phyloP scores from a whole-genome alignment of 2,797 vertebrate genomes.

The Glossophaga mutica region DNA sequence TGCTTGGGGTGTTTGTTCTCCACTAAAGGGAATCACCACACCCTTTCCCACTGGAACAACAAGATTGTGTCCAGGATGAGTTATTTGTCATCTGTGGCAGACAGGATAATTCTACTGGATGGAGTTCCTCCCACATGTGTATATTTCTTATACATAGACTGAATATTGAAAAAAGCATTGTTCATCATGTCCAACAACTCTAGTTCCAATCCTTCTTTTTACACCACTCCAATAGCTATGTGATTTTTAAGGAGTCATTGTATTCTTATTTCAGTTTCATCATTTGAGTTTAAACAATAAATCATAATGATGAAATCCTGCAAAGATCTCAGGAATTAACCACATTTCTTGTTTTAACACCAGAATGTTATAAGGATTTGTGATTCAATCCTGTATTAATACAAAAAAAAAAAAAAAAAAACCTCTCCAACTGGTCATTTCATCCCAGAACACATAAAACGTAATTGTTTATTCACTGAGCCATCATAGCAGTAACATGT shows the following conservation, averaged over 20 bases:
- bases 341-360: constrained; percentile 23
- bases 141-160: neutral
- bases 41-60: no score
- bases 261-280: constrained; percentile 1
- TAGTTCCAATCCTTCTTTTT: neutral
- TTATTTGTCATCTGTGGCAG: no score
- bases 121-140: neutral
- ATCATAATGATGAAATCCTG: constrained; percentile 12
- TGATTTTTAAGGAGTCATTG: constrained; percentile 25
- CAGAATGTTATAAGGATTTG: neutral
- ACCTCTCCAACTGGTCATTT: neutral
- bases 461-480: constrained; percentile 45
- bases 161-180: neutral
- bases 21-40: no score
- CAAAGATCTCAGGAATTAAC: constrained; percentile 24
- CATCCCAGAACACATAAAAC: constrained; percentile 35
- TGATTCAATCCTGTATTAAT: constrained; percentile 51
- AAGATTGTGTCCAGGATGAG: no score
- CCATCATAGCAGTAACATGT: neutral
- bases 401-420: neutral
- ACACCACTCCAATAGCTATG: neutral
- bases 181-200: neutral
- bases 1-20: no score
- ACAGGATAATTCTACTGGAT: no score
- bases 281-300: constrained; percentile 21